Evolutionary conservation across 2,113 vertebrate species (phyloP).

Genomic region (Elephantulus edwardii): DNA sequence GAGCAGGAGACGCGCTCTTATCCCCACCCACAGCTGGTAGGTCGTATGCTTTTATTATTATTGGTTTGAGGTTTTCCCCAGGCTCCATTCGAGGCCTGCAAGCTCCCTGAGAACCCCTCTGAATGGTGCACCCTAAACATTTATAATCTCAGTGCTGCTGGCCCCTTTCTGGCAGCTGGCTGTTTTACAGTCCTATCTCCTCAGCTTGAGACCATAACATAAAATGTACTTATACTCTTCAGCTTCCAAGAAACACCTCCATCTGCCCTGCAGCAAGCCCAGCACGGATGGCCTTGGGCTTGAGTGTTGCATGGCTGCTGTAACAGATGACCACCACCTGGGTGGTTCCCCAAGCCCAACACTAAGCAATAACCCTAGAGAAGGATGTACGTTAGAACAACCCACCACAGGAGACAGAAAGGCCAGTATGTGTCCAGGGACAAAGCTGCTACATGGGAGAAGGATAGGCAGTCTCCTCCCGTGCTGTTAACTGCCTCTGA

Average conservation of each 20-base stretch:
- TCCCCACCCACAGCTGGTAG: constrained; percentile 23
- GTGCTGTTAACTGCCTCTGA: too few species aligned
- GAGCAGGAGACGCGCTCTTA: background rate
- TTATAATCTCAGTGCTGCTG: fast-evolving
- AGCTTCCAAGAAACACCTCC: background rate
- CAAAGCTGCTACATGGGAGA: too few species aligned
- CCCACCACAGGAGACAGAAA: too few species aligned
- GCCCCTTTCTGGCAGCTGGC: background rate
- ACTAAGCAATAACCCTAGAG: too few species aligned
- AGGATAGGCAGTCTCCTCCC: too few species aligned
- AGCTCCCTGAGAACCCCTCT: background rate
- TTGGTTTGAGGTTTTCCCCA: background rate
- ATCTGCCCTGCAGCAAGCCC: background rate
- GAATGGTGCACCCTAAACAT: background rate
- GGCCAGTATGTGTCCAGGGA: too few species aligned
- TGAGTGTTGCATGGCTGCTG: background rate
- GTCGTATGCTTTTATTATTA: background rate
- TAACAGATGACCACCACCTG: background rate
- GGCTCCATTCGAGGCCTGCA: background rate
- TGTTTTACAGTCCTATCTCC: background rate
- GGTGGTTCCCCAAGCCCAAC: background rate
- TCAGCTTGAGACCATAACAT: background rate
- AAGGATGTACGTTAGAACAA: too few species aligned
- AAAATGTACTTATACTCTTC: background rate
- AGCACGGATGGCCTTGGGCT: background rate